Evolutionary conservation across 1,140 invertebrate species (phyloP), one percentile per base, ranked within the genome.

Genomic region (Reticulitermes speratus): DNA sequence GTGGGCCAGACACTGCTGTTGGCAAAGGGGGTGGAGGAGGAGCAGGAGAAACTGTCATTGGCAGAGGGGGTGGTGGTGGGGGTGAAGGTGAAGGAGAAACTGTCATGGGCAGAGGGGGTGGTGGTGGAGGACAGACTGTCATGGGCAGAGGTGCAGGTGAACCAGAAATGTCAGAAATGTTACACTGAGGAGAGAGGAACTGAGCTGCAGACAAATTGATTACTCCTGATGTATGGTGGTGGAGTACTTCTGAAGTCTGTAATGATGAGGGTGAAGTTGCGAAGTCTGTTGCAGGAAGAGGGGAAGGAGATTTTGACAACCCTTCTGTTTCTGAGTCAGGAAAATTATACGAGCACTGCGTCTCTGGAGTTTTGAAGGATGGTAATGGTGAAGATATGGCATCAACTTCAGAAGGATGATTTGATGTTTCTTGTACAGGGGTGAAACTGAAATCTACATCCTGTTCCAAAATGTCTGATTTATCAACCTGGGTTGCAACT

Each of bases 11-110:
- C 2, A 86, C 65, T 59, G 85, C 3, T 3, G 83, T 81, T 16
- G 84, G 75, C 32, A 85, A 85, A 55, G 90, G 88, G 23, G 87
- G 86, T 23, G 87, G 88, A 8, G 88, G 87, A 44, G 88, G n/a
- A 48, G 87, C 84, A 85, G 86, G 38, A 30, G 87, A 88, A 55
- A 65, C 25, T 83, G 86, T 23, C 44, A 6, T 23, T 30, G 59
- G 87, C 3, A 87, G 87, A 23, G 88, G 89, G 14, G 87, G 65
- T 32, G 87, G 86, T 38, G 87, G 85, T 11, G 85, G 44, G 45
- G 87, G 87, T 81, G 84, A 84, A 83, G 86, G 87, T 44, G 87
- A 84, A 85, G 86, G 38, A 0, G 87, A 87, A 65, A 59, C 45
- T 83, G 86, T 23, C 81, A 23, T 2, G 44, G 65, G 87, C 5